Evolutionary conservation across 2,888 invertebrate species (phyloP), one percentile per base, ranked within the genome.

Genomic region (Anaspis maculata): DNA sequence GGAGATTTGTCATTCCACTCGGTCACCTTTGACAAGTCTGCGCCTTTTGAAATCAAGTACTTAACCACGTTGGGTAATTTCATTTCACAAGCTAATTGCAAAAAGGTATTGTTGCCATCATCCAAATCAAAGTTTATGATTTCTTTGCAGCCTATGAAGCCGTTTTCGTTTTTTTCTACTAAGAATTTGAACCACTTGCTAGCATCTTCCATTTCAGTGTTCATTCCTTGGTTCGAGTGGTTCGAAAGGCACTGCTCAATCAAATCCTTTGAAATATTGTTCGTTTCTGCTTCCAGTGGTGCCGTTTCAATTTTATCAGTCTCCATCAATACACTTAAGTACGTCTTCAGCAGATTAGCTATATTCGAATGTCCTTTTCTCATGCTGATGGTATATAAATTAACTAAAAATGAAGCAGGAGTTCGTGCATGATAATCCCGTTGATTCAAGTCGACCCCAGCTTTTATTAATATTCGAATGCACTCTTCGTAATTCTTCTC

Each of bases 361-460:
- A 33, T n/a, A 15, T 23, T 16, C 9, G 3, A n/a, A 12, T 12
- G 10, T 13, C 15, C 12, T 35, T 35, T 35, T n/a, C 15, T 29
- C 3, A 6, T 11, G 10, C 14, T 16, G 6, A n/a, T 21, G 7
- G 10, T 3, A 14, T 25, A 34, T 7, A 23, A 11, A 19, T 15
- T 25, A 3, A 13, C 9, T 2, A 36, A 23, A 9, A 31, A 27
- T n/a, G 3, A 3, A 13, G 34, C 22, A 5, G 51, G 45, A n/a
- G 41, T 43, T 11, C 37, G 30, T 12, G 38, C 40, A 23, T 35
- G 41, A 9, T 37, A 32, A 52, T 77, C 73, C 0, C 72, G 67
- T 21, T 73, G 63, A 51, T 75, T 76, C 1, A 71, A 69, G 48
- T 74, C 69, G 28, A 73, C 69, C 2, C 71, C 70, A 7, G 68